These are phyloP conservation scores for Condylostylus longicornis DNA, from an alignment of 1,140 invertebrate genomes.

Conservation along the genomic window DNA sequence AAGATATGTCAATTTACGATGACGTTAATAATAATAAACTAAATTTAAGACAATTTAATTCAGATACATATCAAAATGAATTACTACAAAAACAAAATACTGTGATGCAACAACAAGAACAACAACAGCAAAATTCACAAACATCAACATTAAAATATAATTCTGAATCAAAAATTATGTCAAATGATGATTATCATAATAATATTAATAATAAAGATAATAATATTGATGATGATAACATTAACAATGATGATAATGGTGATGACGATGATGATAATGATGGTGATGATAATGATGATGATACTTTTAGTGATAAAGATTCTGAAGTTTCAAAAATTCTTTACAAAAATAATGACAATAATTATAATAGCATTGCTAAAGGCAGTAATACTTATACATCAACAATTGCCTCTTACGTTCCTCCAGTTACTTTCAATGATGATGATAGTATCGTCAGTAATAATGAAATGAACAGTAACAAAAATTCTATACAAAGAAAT, in stretches of 20 bases:
- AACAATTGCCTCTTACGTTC: no score
- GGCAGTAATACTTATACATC: no score
- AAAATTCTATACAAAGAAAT: no score
- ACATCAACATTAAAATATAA: no score
- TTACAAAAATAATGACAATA: no score
- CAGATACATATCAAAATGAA: constrained; percentile 24
- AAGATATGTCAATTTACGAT: constrained; percentile 27
- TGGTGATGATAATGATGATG: constrained; percentile 18
- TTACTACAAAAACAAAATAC: constrained; percentile 13
- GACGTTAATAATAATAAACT: constrained; percentile 31
- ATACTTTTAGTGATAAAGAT: constrained; percentile 15
- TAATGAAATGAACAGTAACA: no score
- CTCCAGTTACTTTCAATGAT: no score
- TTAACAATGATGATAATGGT: constrained; percentile 1
- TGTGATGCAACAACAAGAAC: not conserved
- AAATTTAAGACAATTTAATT: constrained; percentile 21
- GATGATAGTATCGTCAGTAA: no score
- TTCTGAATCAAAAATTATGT: not conserved
- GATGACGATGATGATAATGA: not conserved
- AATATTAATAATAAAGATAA: constrained; percentile 2
- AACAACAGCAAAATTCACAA: not conserved
- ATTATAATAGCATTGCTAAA: no score
- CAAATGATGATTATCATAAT: constrained; percentile 2
- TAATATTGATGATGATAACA: constrained; percentile 2
- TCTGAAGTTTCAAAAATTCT: no score